Conservation (phyloP, 2,797 vertebrate species). For the Chelidonichthys spinosus region DNA sequence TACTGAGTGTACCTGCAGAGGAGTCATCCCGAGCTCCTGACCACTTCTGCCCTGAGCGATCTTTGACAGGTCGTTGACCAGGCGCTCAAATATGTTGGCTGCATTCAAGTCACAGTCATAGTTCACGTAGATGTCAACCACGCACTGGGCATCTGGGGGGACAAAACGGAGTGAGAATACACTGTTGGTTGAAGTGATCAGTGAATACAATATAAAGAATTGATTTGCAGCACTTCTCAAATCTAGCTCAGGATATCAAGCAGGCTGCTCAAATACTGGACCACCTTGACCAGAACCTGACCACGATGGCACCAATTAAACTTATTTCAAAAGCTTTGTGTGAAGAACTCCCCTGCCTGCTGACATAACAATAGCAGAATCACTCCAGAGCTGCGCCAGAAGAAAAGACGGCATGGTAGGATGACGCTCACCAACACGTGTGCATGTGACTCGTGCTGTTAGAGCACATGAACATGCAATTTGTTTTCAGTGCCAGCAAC, state of each 20-base stretch:
- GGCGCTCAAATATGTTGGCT: constrained; percentile 97
- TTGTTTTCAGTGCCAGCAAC: neutral
- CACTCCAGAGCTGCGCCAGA: no score
- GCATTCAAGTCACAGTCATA: constrained; percentile 98
- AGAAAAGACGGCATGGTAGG: neutral
- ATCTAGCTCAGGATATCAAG: neutral
- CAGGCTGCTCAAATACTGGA: neutral
- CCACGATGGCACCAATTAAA: no score
- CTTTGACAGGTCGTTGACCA: constrained; percentile 97
- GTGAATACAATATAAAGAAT: neutral
- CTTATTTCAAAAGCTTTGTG: no score
- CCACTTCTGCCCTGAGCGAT: constrained; percentile 97
- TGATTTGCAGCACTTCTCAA: no score
- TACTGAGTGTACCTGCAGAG: constrained; percentile 62
- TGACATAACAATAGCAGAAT: no score
- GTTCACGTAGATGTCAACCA: constrained; percentile 99
- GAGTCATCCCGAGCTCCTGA: constrained; percentile 95
- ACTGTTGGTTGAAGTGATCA: neutral
- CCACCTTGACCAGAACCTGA: no score
- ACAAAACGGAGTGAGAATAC: neutral
- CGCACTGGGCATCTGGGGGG: constrained; percentile 94
- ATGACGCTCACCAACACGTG: neutral
- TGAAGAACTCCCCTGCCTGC: no score
- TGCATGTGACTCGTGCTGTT: neutral
- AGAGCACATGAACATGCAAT: neutral